Conservation (phyloP, 2,113 vertebrate species). For the Catharus minimus region DNA sequence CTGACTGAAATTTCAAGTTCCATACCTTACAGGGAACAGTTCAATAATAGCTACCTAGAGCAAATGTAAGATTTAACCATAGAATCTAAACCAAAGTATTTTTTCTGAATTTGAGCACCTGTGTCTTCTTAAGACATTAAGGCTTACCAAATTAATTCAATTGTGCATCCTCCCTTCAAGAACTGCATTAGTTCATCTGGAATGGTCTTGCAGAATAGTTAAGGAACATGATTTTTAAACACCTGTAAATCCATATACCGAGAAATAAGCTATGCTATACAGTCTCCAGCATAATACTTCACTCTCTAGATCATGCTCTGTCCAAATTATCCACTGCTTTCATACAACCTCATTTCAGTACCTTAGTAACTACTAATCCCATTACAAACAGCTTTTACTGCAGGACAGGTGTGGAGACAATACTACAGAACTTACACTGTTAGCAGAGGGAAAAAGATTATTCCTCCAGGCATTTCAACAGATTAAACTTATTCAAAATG, state of each 20-base stretch:
- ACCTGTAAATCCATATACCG: rapidly evolving
- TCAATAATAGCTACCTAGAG: not conserved
- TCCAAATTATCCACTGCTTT: not conserved
- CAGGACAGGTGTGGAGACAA: not conserved
- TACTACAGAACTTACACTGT: not conserved
- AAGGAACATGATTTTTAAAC: not conserved
- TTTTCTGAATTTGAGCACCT: not conserved
- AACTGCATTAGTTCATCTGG: not conserved
- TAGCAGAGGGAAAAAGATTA: not conserved
- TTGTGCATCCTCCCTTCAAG: not conserved
- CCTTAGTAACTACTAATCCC: not conserved
- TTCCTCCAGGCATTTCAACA: not conserved
- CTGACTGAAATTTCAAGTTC: not conserved
- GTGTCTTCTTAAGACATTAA: not conserved
- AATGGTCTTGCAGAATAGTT: not conserved
- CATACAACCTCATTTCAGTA: not conserved
- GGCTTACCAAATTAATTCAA: not conserved
- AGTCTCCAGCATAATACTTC: not conserved
- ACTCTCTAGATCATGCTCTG: not conserved
- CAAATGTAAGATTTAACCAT: not conserved
- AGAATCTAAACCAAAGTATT: not conserved
- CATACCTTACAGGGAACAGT: not conserved
- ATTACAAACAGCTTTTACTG: not conserved
- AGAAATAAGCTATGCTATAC: not conserved
- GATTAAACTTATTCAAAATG: not conserved